Conservation (phyloP, 2,797 vertebrate genomes). For the Erethizon dorsatum region DNA sequence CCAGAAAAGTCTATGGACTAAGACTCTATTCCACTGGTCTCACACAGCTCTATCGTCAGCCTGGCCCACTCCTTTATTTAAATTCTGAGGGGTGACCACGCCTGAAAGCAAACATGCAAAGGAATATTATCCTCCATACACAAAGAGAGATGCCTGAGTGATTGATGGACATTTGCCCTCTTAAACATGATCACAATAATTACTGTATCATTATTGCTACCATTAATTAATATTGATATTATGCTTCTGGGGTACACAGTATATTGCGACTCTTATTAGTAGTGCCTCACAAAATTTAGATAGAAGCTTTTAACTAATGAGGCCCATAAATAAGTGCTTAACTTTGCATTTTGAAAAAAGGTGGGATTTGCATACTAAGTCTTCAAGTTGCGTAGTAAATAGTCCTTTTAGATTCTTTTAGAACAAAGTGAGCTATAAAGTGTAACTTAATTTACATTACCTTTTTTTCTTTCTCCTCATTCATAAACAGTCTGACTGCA, state of each 20-base stretch:
- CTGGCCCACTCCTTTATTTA: neutral
- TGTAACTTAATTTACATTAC: conserved; percentile 17
- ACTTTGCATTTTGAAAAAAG: neutral
- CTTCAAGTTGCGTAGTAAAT: neutral
- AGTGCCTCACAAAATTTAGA: neutral
- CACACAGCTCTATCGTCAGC: neutral
- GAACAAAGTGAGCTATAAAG: conserved; percentile 41
- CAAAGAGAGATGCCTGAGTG: neutral
- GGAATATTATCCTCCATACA: neutral
- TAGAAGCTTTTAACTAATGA: conserved; percentile 16
- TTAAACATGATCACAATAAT: neutral
- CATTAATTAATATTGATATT: neutral
- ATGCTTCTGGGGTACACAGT: neutral
- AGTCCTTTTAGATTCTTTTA: conserved; percentile 43
- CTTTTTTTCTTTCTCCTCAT: conserved; percentile 2
- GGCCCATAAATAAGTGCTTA: neutral
- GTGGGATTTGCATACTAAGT: neutral
- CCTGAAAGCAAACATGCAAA: neutral
- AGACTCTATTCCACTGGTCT: neutral
- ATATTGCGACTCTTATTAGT: neutral
- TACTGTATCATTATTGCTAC: neutral
- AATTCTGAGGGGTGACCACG: neutral
- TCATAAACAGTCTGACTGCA: neutral
- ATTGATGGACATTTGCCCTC: neutral
- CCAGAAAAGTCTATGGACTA: conserved; percentile 31